Percentiles rank a stretch among this genome's conserved stretches.
phyloP scores from a whole-genome alignment of 2,113 vertebrate species.

The Prinia subflava region DNA sequence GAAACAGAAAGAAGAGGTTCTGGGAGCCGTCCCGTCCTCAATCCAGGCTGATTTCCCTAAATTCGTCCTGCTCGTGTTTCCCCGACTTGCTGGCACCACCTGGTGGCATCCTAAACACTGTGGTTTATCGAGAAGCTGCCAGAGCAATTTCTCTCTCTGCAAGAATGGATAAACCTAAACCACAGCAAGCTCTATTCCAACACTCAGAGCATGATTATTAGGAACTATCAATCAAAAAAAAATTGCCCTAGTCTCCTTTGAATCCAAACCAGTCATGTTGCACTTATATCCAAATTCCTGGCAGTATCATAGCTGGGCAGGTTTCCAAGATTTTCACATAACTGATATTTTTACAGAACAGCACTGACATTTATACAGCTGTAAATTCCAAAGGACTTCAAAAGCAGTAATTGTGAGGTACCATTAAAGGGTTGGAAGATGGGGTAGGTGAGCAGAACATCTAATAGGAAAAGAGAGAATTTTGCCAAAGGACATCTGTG shows the following conservation, averaged over 20 bases:
- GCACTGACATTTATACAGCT: slow-evolving; percentile 8
- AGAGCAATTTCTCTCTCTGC: background rate
- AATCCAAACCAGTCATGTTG: background rate
- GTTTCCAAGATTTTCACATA: background rate
- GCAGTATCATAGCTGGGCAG: background rate
- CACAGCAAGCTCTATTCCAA: background rate
- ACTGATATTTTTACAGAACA: background rate
- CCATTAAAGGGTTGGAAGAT: background rate
- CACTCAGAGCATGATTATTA: background rate
- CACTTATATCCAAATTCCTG: background rate
- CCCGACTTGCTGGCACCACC: slow-evolving; percentile 33
- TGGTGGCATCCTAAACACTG: background rate
- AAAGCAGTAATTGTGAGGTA: background rate
- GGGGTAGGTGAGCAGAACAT: background rate
- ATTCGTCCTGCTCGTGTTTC: background rate
- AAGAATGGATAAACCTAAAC: background rate
- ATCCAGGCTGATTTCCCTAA: rapidly evolving
- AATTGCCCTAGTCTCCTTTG: background rate
- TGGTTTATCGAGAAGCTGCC: background rate
- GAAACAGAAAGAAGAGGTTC: background rate
- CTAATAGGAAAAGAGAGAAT: background rate
- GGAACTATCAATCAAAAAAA: background rate
- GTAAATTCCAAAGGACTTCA: background rate
- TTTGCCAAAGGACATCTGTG: background rate
- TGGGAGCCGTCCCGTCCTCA: rapidly evolving